A percentile compares a stretch with the other conserved stretches of the same genome.
Conservation (phyloP, 2,113 vertebrate genomes). For the Tyrannus savana region DNA sequence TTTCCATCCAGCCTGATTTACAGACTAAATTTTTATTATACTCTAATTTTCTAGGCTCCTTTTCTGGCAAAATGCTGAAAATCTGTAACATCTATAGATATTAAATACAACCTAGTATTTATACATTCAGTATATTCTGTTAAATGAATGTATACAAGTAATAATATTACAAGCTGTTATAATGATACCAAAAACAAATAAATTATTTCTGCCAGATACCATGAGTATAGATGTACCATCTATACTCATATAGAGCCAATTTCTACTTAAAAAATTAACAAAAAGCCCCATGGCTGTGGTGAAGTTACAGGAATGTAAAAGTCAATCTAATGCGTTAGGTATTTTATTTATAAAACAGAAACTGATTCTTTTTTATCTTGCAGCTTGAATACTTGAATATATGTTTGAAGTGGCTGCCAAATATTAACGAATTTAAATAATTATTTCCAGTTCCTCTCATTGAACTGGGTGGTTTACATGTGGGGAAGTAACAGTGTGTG, state of each 20-base stretch:
- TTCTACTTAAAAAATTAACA: neutral
- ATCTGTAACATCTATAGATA: neutral
- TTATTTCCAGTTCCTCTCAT: neutral
- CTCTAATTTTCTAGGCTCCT: neutral
- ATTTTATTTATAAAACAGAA: conserved; percentile 3
- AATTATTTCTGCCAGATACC: neutral
- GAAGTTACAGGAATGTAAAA: neutral
- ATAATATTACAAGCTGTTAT: neutral
- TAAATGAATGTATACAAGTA: neutral
- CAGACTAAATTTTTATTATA: neutral
- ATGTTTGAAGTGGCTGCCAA: neutral
- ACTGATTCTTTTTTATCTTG: neutral
- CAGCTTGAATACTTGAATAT: neutral
- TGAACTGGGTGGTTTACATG: neutral
- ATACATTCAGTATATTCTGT: neutral
- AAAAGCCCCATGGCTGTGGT: neutral
- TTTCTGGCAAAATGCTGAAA: conserved; percentile 4
- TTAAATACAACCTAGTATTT: neutral
- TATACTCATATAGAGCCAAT: neutral
- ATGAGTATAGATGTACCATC: neutral
- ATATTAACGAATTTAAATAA: neutral
- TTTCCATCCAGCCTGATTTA: no score
- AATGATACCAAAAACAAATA: neutral
- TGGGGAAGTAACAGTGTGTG: neutral
- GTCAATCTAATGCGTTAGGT: neutral